Evolutionary conservation across 2,888 invertebrate genomes (phyloP).

Genomic region (Cheilosia variabilis): DNA sequence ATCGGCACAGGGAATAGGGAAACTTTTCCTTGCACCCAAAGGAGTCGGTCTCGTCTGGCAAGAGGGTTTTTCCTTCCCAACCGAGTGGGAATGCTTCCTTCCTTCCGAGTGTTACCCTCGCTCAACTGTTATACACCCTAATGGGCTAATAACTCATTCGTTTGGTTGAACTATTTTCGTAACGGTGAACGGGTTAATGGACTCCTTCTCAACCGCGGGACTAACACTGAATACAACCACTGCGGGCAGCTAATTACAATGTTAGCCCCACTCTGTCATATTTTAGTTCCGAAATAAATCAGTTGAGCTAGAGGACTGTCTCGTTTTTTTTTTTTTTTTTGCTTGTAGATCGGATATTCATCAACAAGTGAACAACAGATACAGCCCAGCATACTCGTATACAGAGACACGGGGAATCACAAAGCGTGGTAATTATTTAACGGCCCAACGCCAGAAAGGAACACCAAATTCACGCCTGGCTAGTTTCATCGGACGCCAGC

Average conservation of each 20-base stretch:
- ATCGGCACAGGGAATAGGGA: conserved; percentile 7
- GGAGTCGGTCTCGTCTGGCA: conserved; percentile 20
- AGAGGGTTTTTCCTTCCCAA: conserved; percentile 21
- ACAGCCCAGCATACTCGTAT: conserved; percentile 17
- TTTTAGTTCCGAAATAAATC: conserved; percentile 73
- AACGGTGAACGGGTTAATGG: conserved; percentile 67
- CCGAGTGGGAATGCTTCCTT: conserved; percentile 47
- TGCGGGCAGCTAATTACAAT: conserved; percentile 54
- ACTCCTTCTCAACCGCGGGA: conserved; percentile 4
- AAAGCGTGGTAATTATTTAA: conserved; percentile 75
- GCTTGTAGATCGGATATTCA: conserved; percentile 60
- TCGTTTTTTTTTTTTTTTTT: neutral
- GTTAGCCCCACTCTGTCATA: conserved; percentile 41
- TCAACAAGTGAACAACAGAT: conserved; percentile 44
- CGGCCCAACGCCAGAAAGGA: conserved; percentile 72
- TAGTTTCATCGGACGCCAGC: conserved; percentile 66
- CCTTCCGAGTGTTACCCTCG: conserved; percentile 49
- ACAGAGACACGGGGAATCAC: conserved; percentile 53
- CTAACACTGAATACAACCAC: neutral
- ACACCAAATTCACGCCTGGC: conserved; percentile 72
- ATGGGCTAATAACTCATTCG: conserved; percentile 61
- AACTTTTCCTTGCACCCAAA: conserved; percentile 17
- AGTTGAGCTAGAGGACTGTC: conserved; percentile 56
- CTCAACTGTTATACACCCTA: conserved; percentile 47
- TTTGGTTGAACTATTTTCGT: conserved; percentile 53